Evolutionary conservation across 2,888 invertebrate species (phyloP).

Genomic region (Zelleria hepariella): DNA sequence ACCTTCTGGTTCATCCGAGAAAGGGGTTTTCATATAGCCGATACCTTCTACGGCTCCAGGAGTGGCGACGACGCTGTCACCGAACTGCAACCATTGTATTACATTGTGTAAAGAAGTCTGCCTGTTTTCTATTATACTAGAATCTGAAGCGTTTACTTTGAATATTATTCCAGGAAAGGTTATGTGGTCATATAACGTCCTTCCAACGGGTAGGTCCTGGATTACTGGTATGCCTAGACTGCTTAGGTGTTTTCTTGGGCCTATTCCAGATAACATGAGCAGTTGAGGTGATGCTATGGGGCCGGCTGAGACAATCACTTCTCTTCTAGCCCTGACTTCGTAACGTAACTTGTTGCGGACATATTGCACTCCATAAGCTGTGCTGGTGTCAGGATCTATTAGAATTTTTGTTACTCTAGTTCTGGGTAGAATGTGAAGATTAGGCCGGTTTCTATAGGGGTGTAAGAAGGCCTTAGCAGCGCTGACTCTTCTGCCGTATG

Average conservation of each 20-base stretch:
- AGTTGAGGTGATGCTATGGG: conserved; percentile 86
- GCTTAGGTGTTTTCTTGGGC: conserved; percentile 71
- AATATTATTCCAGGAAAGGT: conserved; percentile 79
- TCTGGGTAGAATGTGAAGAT: conserved; percentile 70
- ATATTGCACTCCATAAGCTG: conserved; percentile 71
- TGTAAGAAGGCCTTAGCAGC: conserved; percentile 74
- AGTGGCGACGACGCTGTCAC: conserved; percentile 57
- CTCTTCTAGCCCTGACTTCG: conserved; percentile 70
- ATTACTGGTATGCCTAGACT: conserved; percentile 68
- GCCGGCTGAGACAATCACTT: conserved; percentile 82
- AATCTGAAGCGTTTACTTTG: conserved; percentile 46
- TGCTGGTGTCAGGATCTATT: conserved; percentile 56
- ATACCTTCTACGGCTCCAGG: conserved; percentile 76
- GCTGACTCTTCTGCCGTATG: conserved; percentile 71
- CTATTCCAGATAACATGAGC: conserved; percentile 83
- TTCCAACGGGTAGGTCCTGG: conserved; percentile 74
- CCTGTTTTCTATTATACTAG: conserved; percentile 33
- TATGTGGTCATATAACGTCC: conserved; percentile 75
- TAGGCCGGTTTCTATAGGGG: conserved; percentile 60
- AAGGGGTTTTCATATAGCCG: conserved; percentile 74
- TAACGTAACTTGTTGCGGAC: conserved; percentile 46
- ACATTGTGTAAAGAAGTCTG: conserved; percentile 24
- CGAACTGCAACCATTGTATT: conserved; percentile 34
- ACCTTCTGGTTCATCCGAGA: conserved; percentile 54
- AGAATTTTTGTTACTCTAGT: conserved; percentile 69